Evolutionary conservation across 1,140 invertebrate genomes (phyloP), one percentile per base, ranked within the genome.

Genomic region (Oscheius sp.): DNA sequence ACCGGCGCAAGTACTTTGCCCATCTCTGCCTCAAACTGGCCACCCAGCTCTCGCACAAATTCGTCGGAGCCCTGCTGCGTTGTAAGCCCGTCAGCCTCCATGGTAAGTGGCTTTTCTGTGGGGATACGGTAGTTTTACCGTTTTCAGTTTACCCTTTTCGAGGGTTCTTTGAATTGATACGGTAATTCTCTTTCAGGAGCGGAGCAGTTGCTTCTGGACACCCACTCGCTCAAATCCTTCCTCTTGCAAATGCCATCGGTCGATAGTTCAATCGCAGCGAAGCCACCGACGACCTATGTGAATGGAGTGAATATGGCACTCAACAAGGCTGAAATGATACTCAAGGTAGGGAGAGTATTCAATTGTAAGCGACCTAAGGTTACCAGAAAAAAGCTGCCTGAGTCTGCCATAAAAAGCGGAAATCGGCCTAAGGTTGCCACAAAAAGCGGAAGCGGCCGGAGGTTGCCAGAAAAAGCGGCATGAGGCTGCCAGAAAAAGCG

Each of bases 251-350:
- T 99, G 68, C 97, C 97, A 0, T 94, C 92, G 0, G 90, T 95
- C 36, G 93, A 92, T 0, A 93, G 92, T 20, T 90, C 91, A 3
- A 64, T 83, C 31, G 75, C 76, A 10, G 76, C 76, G 15, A 85
- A 85, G 73, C 85, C 78, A n/a, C 82, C 80, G 32, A 77, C 77
- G 74, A 89, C 89, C 80, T 91, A 89, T 79, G 90, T 89, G 18
- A 89, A 91, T 85, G 92, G 97, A 23, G 94, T 99, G 0, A 90
- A 93, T 0, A 95, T 96, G 86, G 91, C 93, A 38, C 97, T 99
- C 93, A 94, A 93, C 2, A 93, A 93, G 81, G 95, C 95, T 0
- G 96, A 99, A 87, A 95, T 98, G 92, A 93, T 99, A 49, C 86
- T 99, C 3, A 99, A 99, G 87, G 89, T 97, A 58, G 68, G 45